Base-by-base conservation (phyloP, 2,113 vertebrate genomes). In the Nyctibius bracteatus region DNA sequence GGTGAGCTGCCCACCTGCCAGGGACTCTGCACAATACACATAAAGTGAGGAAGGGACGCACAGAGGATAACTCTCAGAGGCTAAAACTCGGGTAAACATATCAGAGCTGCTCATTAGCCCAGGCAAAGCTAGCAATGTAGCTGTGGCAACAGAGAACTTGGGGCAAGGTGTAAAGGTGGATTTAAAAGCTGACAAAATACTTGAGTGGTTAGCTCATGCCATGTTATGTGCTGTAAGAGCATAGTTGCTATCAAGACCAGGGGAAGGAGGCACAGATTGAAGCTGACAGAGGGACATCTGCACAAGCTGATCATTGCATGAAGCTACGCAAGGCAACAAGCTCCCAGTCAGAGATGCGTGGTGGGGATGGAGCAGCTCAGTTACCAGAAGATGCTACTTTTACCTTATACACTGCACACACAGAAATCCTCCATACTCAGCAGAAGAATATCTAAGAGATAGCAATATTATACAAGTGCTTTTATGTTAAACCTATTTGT, bases 131-230 rank as follows among this genome's bases (percentile, higher is more conserved):
- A 81, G 43, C 75, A 86, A 41, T 28, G 55, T 88, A 81, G 51
- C 75, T 88, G 94, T 92, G 77, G 82, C 86, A 87, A 81, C 88
- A 89, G 52, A 71, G 51, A 87, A 92, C 86, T 67, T 86, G 18
- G 68, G 33, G 33, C 95, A 96, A 96, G 65, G 94, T 89, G 77
- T 92, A 97, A 95, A 97, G 91, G 59, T 61, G 89, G 55, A 92
- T 94, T 33, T 86, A 96, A 94, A 95, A 91, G 55, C 47, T 47
- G 83, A 94, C 91, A 92, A 92, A 96, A 92, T 91, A 25, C 83
- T 61, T 91, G 47, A 11, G 65, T 55, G 27, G 57, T 94, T 94
- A 96, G 52, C 81, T 97, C 67, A 84, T 43, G 28, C 55, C 0
- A 1, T 65, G 25, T 55, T 81, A 58, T 1, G 9, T 46, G 62